Percentiles rank a stretch among this genome's conserved stretches.
Evolutionary conservation across 2,888 invertebrate species (phyloP).

Genomic region (Drosophila cracens): DNA sequence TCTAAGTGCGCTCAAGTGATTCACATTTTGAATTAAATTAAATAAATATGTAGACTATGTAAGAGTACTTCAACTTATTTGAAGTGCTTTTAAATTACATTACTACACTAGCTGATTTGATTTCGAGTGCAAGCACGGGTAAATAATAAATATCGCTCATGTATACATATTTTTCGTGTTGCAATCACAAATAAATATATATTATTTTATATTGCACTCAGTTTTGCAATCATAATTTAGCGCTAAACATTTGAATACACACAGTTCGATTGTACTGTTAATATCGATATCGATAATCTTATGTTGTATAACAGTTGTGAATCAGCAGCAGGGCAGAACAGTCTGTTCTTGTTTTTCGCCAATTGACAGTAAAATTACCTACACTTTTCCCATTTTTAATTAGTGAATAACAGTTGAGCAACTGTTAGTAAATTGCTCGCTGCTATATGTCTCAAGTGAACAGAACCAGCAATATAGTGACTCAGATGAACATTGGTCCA

Average conservation of each 20-base stretch:
- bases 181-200: background rate
- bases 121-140: background rate
- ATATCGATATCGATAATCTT: background rate
- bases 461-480: background rate
- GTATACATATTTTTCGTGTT: background rate
- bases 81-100: background rate
- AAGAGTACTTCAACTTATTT: background rate
- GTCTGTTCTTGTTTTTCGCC: background rate
- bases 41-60: background rate
- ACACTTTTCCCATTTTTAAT: too few species aligned
- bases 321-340: background rate
- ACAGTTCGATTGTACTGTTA: background rate
- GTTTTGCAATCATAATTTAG: background rate
- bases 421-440: background rate
- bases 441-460: conserved; percentile 15
- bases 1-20: conserved; percentile 3
- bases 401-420: background rate
- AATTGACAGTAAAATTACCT: background rate
- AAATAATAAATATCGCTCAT: background rate
- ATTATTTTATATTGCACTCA: background rate
- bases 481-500: conserved; percentile 11
- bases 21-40: background rate
- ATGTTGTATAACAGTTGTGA: background rate
- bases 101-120: background rate
- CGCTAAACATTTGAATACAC: background rate